These are phyloP conservation scores for Creontiades dilutus DNA, from an alignment of 2,888 invertebrate genomes.

Conservation along the genomic window DNA sequence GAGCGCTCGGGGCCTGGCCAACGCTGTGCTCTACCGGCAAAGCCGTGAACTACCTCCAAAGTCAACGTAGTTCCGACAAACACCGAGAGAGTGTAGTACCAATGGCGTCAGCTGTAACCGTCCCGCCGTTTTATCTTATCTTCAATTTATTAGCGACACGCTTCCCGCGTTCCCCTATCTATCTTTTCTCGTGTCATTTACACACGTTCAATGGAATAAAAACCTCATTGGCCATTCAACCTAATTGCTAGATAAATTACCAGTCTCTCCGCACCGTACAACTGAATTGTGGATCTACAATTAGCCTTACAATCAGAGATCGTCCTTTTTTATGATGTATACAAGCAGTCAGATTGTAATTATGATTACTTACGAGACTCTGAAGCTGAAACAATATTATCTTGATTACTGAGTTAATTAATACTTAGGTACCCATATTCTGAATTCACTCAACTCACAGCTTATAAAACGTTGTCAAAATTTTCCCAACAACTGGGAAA, in stretches of 20 bases:
- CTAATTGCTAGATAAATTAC: constrained; percentile 35
- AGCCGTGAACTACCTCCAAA: neutral
- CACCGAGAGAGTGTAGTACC: constrained; percentile 21
- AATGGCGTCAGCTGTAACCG: neutral
- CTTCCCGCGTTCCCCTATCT: constrained; percentile 3
- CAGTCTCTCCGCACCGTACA: neutral
- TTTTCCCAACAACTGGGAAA: too few relatives aligned
- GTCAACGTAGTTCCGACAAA: neutral
- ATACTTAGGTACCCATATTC: too few relatives aligned
- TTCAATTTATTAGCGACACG: constrained; percentile 31
- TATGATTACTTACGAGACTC: too few relatives aligned
- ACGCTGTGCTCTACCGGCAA: neutral
- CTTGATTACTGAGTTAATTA: too few relatives aligned
- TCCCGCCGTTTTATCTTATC: constrained; percentile 34
- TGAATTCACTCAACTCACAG: too few relatives aligned
- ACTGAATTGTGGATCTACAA: neutral
- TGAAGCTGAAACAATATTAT: too few relatives aligned
- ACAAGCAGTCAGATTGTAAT: too few relatives aligned
- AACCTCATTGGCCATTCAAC: constrained; percentile 34
- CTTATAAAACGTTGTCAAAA: too few relatives aligned
- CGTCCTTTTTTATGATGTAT: too few relatives aligned
- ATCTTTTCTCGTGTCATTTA: neutral
- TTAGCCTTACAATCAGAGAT: too few relatives aligned
- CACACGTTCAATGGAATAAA: constrained; percentile 10
- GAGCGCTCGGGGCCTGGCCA: neutral